Percentiles rank a stretch among this genome's conserved stretches.
Evolutionary conservation across 1,140 invertebrate genomes (phyloP).

Genomic region (Pseudomyrmex pallidus): DNA sequence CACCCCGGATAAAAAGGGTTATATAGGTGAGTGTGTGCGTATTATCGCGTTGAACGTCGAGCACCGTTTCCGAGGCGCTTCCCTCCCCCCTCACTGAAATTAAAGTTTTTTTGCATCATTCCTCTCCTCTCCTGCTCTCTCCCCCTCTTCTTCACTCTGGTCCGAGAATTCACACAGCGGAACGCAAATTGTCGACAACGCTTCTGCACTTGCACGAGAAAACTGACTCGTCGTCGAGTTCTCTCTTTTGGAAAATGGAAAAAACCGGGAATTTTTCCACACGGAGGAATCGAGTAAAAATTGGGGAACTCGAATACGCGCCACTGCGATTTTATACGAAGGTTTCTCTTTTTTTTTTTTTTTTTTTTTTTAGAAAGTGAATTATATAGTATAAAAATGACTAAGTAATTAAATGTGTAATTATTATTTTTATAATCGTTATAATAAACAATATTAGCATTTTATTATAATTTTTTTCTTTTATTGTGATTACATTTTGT

Average conservation of each 20-base stretch:
- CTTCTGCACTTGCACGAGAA: conserved; percentile 9
- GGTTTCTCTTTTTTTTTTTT: neutral
- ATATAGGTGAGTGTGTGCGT: neutral
- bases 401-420: no score
- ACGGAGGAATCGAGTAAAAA: neutral
- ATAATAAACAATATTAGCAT: neutral
- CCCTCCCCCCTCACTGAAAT: neutral
- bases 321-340: neutral
- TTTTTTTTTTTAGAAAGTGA: neutral
- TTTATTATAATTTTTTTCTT: neutral
- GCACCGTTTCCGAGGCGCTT: conserved; percentile 5
- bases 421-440: no score
- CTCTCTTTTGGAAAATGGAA: conserved; percentile 27
- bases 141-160: no score
- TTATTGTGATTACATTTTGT: neutral
- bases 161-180: conserved; percentile 6
- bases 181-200: conserved; percentile 40
- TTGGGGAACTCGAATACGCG: neutral
- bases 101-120: conserved; percentile 32
- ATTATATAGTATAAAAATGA: no score
- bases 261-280: conserved; percentile 17
- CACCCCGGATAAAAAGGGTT: conserved; percentile 29
- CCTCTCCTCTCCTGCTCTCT: no score
- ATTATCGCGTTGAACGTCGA: conserved; percentile 12
- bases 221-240: conserved; percentile 15